Conservation (phyloP, 2,113 vertebrate genomes). For the Theristicus caerulescens region DNA sequence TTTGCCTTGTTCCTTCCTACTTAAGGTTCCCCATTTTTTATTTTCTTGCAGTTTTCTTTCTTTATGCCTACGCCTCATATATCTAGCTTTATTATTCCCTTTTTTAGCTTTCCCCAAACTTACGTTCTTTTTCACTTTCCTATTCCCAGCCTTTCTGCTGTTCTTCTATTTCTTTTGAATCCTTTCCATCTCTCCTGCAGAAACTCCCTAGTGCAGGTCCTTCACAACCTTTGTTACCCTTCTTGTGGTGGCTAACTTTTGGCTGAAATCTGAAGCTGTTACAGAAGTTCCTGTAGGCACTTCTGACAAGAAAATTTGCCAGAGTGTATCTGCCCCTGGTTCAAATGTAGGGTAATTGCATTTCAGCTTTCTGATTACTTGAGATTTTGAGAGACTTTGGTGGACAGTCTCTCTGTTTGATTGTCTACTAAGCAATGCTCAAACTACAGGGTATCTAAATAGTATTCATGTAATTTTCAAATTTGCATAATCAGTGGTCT, state of each 20-base stretch:
- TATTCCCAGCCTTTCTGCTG: neutral
- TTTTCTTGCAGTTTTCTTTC: neutral
- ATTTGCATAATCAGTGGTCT: neutral
- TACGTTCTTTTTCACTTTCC: neutral
- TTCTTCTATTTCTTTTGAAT: neutral
- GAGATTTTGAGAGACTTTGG: neutral
- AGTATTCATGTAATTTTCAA: neutral
- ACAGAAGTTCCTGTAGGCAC: neutral
- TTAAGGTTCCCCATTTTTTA: neutral
- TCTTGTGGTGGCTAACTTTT: neutral
- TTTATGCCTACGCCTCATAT: neutral
- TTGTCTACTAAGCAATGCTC: neutral
- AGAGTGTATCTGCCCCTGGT: neutral
- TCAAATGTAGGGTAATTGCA: neutral
- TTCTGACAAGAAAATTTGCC: neutral
- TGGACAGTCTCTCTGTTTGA: neutral
- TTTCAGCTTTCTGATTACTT: neutral
- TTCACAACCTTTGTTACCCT: neutral
- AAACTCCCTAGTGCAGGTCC: neutral
- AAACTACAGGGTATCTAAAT: neutral
- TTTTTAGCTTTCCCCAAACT: neutral
- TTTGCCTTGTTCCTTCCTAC: constrained; percentile 10
- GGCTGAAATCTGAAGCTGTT: neutral
- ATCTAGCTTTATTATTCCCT: neutral
- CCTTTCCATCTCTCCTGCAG: neutral